phyloP scores from a whole-genome alignment of 1,140 invertebrate genomes.

The Eupeodes corollae region DNA sequence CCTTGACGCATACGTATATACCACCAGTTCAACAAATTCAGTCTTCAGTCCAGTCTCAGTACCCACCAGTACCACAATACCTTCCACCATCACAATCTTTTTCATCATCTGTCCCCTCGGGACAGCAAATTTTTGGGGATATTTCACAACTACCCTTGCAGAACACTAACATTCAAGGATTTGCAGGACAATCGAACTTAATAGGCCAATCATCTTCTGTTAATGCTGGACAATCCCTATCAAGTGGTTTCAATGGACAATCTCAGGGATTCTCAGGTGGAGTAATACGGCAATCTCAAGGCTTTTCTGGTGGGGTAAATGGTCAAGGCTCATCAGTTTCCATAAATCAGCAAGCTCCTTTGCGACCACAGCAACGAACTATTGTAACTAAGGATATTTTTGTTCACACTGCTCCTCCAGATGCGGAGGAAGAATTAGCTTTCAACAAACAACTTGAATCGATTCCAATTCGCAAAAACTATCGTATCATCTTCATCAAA shows the following conservation, averaged over 20 bases:
- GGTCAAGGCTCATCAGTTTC: constrained; percentile 10
- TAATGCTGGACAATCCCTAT: constrained; percentile 9
- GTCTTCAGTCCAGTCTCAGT: constrained; percentile 3
- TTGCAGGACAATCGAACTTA: background rate
- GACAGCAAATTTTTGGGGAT: constrained; percentile 4
- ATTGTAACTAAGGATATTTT: constrained; percentile 35
- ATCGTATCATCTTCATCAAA: constrained; percentile 81
- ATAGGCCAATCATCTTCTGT: background rate
- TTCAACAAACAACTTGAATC: constrained; percentile 15
- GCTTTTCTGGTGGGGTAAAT: background rate
- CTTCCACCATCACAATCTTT: background rate
- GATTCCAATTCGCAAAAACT: constrained; percentile 59
- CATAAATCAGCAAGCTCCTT: constrained; percentile 16
- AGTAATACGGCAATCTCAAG: no score
- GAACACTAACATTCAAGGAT: background rate
- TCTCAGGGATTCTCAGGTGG: background rate
- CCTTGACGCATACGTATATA: constrained; percentile 1
- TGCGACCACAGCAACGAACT: constrained; percentile 16
- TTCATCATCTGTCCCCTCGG: constrained; percentile 2
- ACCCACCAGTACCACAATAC: background rate
- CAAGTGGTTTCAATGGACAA: constrained; percentile 7
- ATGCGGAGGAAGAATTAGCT: constrained; percentile 21
- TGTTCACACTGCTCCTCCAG: constrained; percentile 33
- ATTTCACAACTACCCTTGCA: background rate
- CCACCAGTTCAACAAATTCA: background rate